A percentile compares a stretch with the other conserved stretches of the same genome.
Evolutionary conservation across 92 coral and sea anemone species (phyloP).

Genomic region (Epizoanthus ramosus): DNA sequence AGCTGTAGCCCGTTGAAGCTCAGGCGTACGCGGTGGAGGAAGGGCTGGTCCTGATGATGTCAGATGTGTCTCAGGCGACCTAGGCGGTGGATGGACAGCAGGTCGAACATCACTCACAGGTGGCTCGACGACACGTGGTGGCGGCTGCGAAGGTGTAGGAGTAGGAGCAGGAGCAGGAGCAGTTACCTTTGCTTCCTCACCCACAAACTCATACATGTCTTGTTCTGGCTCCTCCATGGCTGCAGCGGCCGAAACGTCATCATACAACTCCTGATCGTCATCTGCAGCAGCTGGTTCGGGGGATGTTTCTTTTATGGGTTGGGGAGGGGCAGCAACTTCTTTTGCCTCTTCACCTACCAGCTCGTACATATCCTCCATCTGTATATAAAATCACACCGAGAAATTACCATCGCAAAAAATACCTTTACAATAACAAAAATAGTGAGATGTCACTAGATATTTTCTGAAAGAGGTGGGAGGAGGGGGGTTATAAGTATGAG

Average conservation of each 20-base stretch:
- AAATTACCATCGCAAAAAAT: too few species aligned
- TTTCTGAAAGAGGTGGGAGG: too few species aligned
- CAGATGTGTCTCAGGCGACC: slow-evolving; percentile 31
- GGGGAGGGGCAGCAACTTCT: not conserved
- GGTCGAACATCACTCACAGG: not conserved
- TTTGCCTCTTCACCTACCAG: slow-evolving; percentile 36
- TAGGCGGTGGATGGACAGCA: slow-evolving; percentile 12
- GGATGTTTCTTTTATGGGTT: not conserved
- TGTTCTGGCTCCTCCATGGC: slow-evolving; percentile 20
- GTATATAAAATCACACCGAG: not conserved
- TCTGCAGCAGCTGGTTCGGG: slow-evolving; percentile 6
- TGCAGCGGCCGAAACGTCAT: slow-evolving; percentile 31
- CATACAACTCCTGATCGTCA: slow-evolving; percentile 43
- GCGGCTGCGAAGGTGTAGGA: slow-evolving; percentile 11
- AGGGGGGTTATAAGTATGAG: too few species aligned
- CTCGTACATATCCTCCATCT: slow-evolving; percentile 38
- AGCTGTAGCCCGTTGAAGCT: not conserved
- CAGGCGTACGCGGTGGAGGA: slow-evolving; percentile 40
- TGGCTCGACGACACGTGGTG: slow-evolving; percentile 38
- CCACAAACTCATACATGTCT: slow-evolving; percentile 42
- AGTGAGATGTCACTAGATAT: too few species aligned
- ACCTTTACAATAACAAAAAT: too few species aligned
- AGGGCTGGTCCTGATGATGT: slow-evolving; percentile 17
- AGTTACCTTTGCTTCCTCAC: slow-evolving; percentile 12
- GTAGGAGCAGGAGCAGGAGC: not conserved